Percentiles rank a stretch among this genome's conserved stretches.
Evolutionary conservation across 2,888 invertebrate genomes (phyloP).

Genomic region (Dicyrtoma fusca): DNA sequence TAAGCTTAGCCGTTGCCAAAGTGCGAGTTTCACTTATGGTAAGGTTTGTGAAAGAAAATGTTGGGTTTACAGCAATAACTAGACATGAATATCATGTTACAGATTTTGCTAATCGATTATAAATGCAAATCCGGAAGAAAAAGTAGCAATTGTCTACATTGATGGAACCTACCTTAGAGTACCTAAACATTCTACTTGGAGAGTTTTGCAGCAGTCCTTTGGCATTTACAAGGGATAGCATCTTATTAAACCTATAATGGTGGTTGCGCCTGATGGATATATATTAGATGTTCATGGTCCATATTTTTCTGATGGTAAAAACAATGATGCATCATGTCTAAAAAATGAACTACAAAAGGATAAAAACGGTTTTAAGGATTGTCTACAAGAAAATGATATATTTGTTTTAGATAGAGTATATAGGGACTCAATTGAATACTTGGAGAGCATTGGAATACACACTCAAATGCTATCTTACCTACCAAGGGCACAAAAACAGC

Average conservation of each 20-base stretch:
- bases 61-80: too few species aligned
- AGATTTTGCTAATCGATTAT: too few species aligned
- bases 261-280: neutral
- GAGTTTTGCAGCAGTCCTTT: neutral
- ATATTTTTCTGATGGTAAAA: slow-evolving; percentile 10
- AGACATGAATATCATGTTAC: too few species aligned
- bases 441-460: neutral
- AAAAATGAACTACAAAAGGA: neutral
- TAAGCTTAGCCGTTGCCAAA: too few species aligned
- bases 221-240: neutral
- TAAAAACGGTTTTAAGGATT: neutral
- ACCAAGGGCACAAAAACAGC: slow-evolving; percentile 5
- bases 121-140: too few species aligned
- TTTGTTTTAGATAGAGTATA: slow-evolving; percentile 27
- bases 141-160: too few species aligned
- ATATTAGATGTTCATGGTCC: slow-evolving; percentile 12
- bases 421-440: slow-evolving; percentile 1
- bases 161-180: too few species aligned
- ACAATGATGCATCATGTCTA: slow-evolving; percentile 2
- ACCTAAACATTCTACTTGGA: too few species aligned
- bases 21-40: too few species aligned
- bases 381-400: slow-evolving; percentile 6
- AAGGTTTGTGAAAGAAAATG: too few species aligned
- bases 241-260: neutral
- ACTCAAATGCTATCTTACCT: slow-evolving; percentile 5